phyloP scores from a whole-genome alignment of 2,888 invertebrate species.

The Glaucopsyche alexis region DNA sequence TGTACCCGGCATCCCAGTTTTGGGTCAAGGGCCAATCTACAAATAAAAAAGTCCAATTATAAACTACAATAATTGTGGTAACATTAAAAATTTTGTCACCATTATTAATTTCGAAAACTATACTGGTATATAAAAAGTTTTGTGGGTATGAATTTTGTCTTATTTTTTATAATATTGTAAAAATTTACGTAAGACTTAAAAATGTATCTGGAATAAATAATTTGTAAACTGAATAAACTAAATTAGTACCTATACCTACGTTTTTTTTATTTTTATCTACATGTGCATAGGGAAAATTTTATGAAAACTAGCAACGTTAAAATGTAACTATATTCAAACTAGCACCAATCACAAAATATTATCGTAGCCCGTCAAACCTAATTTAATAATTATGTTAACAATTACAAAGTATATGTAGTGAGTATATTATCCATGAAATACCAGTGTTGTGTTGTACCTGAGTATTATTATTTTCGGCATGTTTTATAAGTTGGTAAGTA shows the following conservation, averaged over 20 bases:
- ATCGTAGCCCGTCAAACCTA: background rate
- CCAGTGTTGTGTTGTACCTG: no score
- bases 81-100: background rate
- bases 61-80: constrained; percentile 36
- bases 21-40: constrained; percentile 79
- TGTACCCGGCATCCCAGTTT: constrained; percentile 78
- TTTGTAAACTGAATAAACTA: no score
- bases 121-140: background rate
- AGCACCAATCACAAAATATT: background rate
- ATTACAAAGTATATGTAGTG: no score
- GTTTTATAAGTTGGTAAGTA: no score
- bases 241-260: no score
- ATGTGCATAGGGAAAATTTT: background rate
- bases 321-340: no score
- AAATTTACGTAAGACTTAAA: no score
- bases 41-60: constrained; percentile 64
- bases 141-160: background rate
- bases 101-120: background rate
- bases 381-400: no score
- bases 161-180: background rate
- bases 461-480: no score
- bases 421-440: no score
- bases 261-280: background rate
- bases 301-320: constrained; percentile 12
- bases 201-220: no score